Evolutionary conservation across 2,113 vertebrate species (phyloP).

Genomic region (Rynchops niger): DNA sequence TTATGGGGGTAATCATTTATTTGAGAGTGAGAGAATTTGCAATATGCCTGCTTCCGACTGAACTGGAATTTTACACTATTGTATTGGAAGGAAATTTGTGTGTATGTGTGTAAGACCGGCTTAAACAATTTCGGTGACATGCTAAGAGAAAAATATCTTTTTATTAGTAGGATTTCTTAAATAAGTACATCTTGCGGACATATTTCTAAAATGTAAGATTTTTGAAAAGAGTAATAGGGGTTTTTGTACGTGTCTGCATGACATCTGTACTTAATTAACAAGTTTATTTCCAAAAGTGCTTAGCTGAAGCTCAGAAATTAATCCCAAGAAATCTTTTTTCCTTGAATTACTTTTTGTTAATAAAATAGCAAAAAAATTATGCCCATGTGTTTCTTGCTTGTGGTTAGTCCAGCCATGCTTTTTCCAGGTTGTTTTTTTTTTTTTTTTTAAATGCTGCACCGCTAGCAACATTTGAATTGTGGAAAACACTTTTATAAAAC

Average conservation of each 20-base stretch:
- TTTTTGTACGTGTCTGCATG: neutral
- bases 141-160: neutral
- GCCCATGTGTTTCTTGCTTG: neutral
- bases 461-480: neutral
- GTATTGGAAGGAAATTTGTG: neutral
- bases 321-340: conserved; percentile 5
- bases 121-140: neutral
- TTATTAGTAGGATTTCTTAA: neutral
- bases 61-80: neutral
- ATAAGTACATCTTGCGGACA: neutral
- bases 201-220: neutral
- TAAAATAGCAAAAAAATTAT: neutral
- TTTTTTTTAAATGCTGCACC: neutral
- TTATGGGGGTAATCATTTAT: neutral
- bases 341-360: conserved; percentile 49
- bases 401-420: neutral
- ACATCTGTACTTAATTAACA: conserved; percentile 6
- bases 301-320: conserved; percentile 44
- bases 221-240: neutral
- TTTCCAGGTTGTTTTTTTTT: neutral
- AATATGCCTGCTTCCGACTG: neutral
- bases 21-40: neutral
- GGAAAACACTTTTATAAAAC: conserved; percentile 27
- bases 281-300: neutral
- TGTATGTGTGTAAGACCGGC: neutral